Conservation (phyloP, 92 coral and sea anemone species). For the Zoanthus sociatus region DNA sequence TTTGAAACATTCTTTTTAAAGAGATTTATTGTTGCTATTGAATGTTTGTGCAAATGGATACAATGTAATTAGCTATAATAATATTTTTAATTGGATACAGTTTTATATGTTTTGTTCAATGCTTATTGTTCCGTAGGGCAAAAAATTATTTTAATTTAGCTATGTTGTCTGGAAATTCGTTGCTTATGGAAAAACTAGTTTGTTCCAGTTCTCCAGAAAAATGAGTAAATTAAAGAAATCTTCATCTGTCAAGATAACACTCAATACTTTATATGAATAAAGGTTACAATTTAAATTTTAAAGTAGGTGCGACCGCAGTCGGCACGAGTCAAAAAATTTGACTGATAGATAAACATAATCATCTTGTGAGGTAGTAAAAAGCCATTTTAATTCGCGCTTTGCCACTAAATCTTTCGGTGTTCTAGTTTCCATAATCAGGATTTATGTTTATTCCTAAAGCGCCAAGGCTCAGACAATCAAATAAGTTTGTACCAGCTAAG, state of each 20-base stretch:
- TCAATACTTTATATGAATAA: neutral
- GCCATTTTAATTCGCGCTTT: slow-evolving; percentile 20
- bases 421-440: neutral
- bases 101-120: neutral
- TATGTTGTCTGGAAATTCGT: neutral
- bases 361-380: slow-evolving; percentile 1
- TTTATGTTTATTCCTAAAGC: neutral
- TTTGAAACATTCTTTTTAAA: neutral
- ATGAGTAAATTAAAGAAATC: neutral
- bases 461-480: neutral
- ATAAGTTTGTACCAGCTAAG: neutral
- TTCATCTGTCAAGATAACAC: neutral
- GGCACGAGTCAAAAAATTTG: neutral
- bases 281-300: neutral
- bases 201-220: neutral
- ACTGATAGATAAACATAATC: slow-evolving; percentile 6
- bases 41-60: neutral
- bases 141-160: neutral
- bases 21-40: slow-evolving; percentile 13
- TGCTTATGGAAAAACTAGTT: neutral
- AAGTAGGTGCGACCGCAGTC: neutral
- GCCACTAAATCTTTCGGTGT: neutral
- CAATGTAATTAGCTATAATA: neutral
- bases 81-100: neutral
- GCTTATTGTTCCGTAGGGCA: neutral